phyloP scores from a whole-genome alignment of 2,113 vertebrate species.

The Mellivora capensis region DNA sequence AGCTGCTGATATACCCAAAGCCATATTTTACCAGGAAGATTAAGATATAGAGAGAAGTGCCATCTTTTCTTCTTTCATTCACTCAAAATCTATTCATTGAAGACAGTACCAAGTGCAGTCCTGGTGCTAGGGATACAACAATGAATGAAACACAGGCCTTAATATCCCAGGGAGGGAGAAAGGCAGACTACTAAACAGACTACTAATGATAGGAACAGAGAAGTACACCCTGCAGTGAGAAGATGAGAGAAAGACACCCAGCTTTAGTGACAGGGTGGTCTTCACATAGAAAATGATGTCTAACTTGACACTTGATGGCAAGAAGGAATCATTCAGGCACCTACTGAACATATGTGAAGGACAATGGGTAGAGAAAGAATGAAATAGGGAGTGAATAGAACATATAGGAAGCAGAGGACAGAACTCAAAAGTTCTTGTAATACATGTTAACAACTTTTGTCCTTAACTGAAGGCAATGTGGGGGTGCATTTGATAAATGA shows the following conservation, averaged over 20 bases:
- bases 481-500: background rate
- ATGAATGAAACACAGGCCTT: background rate
- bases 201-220: background rate
- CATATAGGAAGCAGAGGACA: background rate
- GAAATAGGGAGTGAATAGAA: background rate
- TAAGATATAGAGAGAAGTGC: background rate
- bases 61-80: background rate
- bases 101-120: background rate
- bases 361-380: background rate
- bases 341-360: background rate
- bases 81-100: background rate
- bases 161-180: background rate
- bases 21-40: background rate
- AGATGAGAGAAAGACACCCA: background rate
- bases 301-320: background rate
- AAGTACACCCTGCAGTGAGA: background rate
- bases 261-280: background rate
- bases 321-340: background rate
- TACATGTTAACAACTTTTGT: background rate
- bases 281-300: background rate
- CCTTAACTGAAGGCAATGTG: background rate
- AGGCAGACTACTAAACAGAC: background rate
- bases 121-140: background rate
- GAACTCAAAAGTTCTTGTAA: background rate
- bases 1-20: background rate